Base-by-base conservation (phyloP, 2,113 vertebrate genomes). In the Tachysurus fulvidraco region DNA sequence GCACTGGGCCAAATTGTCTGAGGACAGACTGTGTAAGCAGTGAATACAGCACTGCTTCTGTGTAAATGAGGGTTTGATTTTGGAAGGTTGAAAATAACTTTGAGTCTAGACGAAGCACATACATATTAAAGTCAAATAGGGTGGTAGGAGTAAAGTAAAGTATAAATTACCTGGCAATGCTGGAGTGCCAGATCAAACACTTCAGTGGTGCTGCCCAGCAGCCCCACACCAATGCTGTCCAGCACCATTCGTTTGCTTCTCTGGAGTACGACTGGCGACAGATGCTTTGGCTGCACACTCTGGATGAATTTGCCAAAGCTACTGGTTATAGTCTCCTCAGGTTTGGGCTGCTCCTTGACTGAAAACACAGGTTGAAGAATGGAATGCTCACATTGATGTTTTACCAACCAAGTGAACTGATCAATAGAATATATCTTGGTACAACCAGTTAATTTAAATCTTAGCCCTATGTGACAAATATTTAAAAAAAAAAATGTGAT, bases 161-260 rank as follows among this genome's bases (percentile, higher is more conserved):
- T 73, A 59, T 69, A 50, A 12, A 91, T 92, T 94, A 98, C 97
- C 96, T 93, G 95, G 91, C 96, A 97, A 93, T 97, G 95, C 88
- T 91, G 94, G 85, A 97, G 92, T 1, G 90, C 94, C 54, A 97
- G 91, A 17, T 96, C 88, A 25, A 97, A 97, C 57, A 97, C 96
- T 0, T 92, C 90, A 0, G 96, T 97, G 0, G 94, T 97, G 94
- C 95, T 96, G 76, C 97, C 97, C 81, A 98, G 90, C 0, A 98
- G 93, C 54, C 96, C 96, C 3, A 97, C 97, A 0, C 97, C 97
- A 0, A 98, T 93, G 94, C 93, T 97, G 94, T 98, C 97, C 3
- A 97, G 92, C 89, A 97, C 94, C 97, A 97, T 98, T 78, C 97
- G 95, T 90, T 97, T 97, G 90, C 96, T 97, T n/a, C 96, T 94